Base-by-base conservation (phyloP, 2,888 invertebrate species). In the Gasteruption jaculator region DNA sequence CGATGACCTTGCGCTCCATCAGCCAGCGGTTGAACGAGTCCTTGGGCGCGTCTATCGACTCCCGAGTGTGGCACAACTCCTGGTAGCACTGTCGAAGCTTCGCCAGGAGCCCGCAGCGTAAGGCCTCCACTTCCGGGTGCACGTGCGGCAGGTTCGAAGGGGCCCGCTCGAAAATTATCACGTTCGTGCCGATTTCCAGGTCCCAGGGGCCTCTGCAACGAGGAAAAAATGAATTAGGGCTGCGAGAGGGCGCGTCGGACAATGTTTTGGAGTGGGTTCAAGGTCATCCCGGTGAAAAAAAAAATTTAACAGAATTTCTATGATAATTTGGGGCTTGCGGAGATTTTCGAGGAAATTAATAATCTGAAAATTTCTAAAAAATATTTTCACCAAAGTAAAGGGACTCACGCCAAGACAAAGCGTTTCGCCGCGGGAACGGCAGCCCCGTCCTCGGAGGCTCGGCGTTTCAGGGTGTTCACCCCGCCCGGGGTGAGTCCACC, bases 1-100 rank as follows among this genome's bases (percentile, higher is more conserved):
- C 80, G 20, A 76, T 72, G 0, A 93, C 88, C 75, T 94, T 94
- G 26, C 95, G 79, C 71, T 96, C 96, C 83, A 96, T 86, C 38
- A 96, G 71, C 96, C 96, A 97, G 33, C 91, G 82, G 71, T 93
- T 94, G 65, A 96, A 93, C 0, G 95, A 95, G 70, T 96, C 96
- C 61, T 88, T 87, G 0, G 96, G 96, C 6, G 94, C 92, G 74
- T 95, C 93, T 56, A 96, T 94, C 31, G 86, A 80, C 72, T 93
- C 91, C 53, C 95, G 78, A 1, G 91, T 86, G 71, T 91, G 89
- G 70, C 95, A 96, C 50, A 95, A 75, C 70, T 96, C 95, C 70
- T 94, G 90, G 72, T 93, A 96, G 59, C 90, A 90, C 61, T 88
- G 86, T 12, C 96, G 76, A 39, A 96, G 73, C 68, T 94, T 95